A percentile compares a stretch with the other conserved stretches of the same genome.
Conservation (phyloP, 2,797 vertebrate genomes). For the Poecile montanus region DNA sequence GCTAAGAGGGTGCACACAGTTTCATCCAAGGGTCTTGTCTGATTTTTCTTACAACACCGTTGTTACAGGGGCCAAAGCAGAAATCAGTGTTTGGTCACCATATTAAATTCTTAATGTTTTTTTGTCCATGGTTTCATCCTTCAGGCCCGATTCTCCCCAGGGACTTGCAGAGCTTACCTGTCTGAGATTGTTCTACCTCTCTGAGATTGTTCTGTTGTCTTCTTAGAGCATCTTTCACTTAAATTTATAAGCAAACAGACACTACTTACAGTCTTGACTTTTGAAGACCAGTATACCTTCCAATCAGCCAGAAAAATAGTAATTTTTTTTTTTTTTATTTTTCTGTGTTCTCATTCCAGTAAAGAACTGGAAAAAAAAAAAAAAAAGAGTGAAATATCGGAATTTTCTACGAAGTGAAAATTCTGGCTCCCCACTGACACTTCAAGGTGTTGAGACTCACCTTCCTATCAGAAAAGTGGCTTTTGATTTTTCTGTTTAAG, state of each 20-base stretch:
- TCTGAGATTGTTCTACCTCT: not conserved
- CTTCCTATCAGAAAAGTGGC: not conserved
- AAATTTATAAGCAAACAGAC: not conserved
- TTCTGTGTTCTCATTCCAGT: not conserved
- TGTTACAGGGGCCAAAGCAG: not conserved
- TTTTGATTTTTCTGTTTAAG: not conserved
- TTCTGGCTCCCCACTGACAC: not conserved
- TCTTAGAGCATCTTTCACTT: not conserved
- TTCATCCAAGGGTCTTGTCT: not conserved
- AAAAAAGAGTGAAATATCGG: not conserved
- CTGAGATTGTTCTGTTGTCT: not conserved
- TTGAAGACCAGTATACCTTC: not conserved
- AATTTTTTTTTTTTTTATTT: not conserved
- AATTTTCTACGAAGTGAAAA: not conserved
- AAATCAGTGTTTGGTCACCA: not conserved
- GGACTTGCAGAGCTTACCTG: not conserved
- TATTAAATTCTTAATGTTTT: not conserved
- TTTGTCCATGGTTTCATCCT: not conserved
- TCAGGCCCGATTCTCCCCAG: rapidly evolving
- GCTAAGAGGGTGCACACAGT: not conserved
- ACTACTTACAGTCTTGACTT: not conserved
- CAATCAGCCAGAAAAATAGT: not conserved
- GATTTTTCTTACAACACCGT: not conserved
- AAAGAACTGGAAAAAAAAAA: not conserved
- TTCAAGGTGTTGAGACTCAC: not conserved